A percentile compares a stretch with the other conserved stretches of the same genome.
phyloP scores from a whole-genome alignment of 2,888 invertebrate genomes.

The Parapristionchus giblindavisi region DNA sequence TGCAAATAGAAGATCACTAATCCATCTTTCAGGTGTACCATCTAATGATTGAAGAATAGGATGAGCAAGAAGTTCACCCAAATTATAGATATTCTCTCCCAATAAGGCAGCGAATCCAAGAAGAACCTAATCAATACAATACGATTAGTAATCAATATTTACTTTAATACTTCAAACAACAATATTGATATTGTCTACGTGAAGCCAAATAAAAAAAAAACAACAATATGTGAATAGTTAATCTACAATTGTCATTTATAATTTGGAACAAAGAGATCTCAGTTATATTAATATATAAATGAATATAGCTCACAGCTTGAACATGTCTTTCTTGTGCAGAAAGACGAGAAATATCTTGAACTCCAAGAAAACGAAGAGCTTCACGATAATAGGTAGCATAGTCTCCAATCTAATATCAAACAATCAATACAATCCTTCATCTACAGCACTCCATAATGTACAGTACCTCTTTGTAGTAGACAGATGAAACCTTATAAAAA shows the following conservation, averaged over 20 bases:
- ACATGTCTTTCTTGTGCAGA: conserved; percentile 54
- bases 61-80: conserved; percentile 94
- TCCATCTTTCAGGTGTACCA: conserved; percentile 85
- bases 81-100: conserved; percentile 93
- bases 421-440: background rate
- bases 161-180: background rate
- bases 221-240: background rate
- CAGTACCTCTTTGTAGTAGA: conserved; percentile 57
- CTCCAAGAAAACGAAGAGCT: conserved; percentile 82
- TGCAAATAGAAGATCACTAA: conserved; percentile 77
- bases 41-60: conserved; percentile 87
- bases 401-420: conserved; percentile 76
- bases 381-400: conserved; percentile 94
- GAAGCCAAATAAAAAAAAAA: too few species aligned
- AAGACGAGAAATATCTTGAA: conserved; percentile 61
- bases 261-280: too few species aligned
- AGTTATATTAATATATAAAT: too few species aligned
- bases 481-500: conserved; percentile 65
- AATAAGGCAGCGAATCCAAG: conserved; percentile 91
- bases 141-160: too few species aligned
- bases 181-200: too few species aligned
- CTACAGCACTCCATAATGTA: background rate
- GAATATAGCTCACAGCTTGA: conserved; percentile 41
- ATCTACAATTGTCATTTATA: background rate
- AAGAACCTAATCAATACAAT: conserved; percentile 80